Percentiles rank a stretch among this genome's conserved stretches.
These are phyloP conservation scores for Simalia tracyae DNA, from an alignment of 2,797 vertebrate genomes.

Conservation along the genomic window DNA sequence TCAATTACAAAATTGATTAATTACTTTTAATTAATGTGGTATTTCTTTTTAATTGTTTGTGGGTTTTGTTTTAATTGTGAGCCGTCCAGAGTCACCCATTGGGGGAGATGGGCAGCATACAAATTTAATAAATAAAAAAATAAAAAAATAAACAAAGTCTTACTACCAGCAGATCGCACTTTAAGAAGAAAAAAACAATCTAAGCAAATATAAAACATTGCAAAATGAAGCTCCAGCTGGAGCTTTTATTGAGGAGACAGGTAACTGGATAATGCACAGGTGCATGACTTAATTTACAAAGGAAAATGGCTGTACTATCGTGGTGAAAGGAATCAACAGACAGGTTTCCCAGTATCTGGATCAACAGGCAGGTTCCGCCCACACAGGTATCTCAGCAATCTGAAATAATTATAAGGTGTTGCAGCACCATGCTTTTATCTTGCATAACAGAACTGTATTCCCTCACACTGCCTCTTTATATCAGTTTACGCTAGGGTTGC, in stretches of 20 bases:
- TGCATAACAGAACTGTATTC: neutral
- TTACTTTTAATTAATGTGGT: no score
- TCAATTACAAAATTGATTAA: no score
- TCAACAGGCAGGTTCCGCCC: neutral
- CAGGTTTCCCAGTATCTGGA: constrained; percentile 1
- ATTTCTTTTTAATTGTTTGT: no score
- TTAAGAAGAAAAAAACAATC: neutral
- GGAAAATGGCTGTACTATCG: neutral
- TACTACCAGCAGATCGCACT: neutral
- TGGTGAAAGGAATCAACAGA: neutral
- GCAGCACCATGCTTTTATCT: neutral
- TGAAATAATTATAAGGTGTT: neutral
- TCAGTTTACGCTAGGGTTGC: neutral
- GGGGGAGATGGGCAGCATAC: no score
- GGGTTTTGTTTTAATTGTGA: no score
- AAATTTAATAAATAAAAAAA: no score
- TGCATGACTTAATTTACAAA: neutral
- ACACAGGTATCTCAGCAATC: neutral
- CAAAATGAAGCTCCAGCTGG: neutral
- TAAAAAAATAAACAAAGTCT: no score
- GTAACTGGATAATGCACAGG: neutral
- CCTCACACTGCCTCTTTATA: neutral
- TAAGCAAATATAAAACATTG: neutral
- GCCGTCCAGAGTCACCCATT: no score
- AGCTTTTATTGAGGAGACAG: neutral